Evolutionary conservation across 2,888 invertebrate species (phyloP).

Genomic region (Synergus japonicus): DNA sequence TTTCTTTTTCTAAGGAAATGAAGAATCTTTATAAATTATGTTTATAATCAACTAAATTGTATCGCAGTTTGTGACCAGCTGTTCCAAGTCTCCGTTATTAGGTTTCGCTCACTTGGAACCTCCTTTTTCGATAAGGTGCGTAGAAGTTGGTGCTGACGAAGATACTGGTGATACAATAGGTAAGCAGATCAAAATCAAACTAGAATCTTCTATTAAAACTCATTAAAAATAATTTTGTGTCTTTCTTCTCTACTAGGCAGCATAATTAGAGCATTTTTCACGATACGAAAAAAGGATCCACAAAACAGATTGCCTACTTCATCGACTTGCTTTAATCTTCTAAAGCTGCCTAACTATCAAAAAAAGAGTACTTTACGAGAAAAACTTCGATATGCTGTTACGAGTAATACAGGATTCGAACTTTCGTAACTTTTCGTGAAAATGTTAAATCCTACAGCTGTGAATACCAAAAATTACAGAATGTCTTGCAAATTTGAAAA

Average conservation of each 20-base stretch:
- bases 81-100: conserved; percentile 96
- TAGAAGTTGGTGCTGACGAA: conserved; percentile 99
- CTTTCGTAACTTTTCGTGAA: conserved; percentile 85
- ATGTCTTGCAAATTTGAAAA: conserved; percentile 47
- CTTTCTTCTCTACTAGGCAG: conserved; percentile 82
- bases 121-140: conserved; percentile 98
- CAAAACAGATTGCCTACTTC: conserved; percentile 98
- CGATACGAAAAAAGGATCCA: conserved; percentile 96
- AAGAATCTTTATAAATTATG: not conserved
- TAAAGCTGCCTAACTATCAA: conserved; percentile 98
- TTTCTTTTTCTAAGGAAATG: not conserved
- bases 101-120: conserved; percentile 98
- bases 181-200: conserved; percentile 68
- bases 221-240: not conserved
- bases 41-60: conserved; percentile 12
- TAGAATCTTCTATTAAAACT: not conserved
- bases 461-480: conserved; percentile 52
- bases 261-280: conserved; percentile 98
- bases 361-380: conserved; percentile 96
- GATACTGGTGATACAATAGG: conserved; percentile 93
- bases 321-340: conserved; percentile 98
- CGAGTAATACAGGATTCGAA: conserved; percentile 99
- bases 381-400: conserved; percentile 97
- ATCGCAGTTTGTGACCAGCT: conserved; percentile 92
- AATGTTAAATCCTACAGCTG: conserved; percentile 44